Base-by-base conservation (phyloP, 2,113 vertebrate genomes). In the Agapornis roseicollis region DNA sequence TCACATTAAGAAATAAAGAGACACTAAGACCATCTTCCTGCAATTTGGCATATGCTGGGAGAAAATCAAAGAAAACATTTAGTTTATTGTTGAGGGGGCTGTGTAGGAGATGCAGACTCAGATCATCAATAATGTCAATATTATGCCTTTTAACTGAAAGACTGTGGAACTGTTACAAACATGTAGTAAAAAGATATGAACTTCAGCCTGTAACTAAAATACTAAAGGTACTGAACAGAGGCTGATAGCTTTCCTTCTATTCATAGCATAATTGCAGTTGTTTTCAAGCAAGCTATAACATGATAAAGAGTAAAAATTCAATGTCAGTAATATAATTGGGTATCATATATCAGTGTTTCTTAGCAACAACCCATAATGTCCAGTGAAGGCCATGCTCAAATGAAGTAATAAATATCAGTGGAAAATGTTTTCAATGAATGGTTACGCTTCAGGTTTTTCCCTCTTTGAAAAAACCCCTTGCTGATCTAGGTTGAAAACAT, bases 241-340 rank as follows among this genome's bases (percentile, higher is more conserved):
- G n/a, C 58, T 89, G 63, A 24, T 85, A 78, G 53, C n/a, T 92
- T 77, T 61, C 50, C n/a, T 90, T 77, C 72, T 52, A 50, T 90
- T 95, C 93, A 74, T 42, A 68, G 81, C 2, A 3, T 83, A 96
- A 94, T 91, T 96, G 24, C n/a, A 94, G 85, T 50, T 73, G 42
- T 90, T 91, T 91, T 96, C 76, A 64, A 88, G 79, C 76, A 74
- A 78, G 39, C 49, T 85, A 46, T 90, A 95, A 85, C 66, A 91
- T 66, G 63, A 91, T 85, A 93, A 90, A 27, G 53, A 90, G n/a
- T 73, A 83, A 96, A 96, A 96, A 89, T 84, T 88, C 87, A 63
- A 70, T 88, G 79, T 83, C 76, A 78, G 79, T 88, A 94, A 73
- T 80, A 88, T 91, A 95, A 91, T 73, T 88, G 42, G 44, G 23